Evolutionary conservation across 2,113 vertebrate species (phyloP).

Genomic region (Orycteropus afer): DNA sequence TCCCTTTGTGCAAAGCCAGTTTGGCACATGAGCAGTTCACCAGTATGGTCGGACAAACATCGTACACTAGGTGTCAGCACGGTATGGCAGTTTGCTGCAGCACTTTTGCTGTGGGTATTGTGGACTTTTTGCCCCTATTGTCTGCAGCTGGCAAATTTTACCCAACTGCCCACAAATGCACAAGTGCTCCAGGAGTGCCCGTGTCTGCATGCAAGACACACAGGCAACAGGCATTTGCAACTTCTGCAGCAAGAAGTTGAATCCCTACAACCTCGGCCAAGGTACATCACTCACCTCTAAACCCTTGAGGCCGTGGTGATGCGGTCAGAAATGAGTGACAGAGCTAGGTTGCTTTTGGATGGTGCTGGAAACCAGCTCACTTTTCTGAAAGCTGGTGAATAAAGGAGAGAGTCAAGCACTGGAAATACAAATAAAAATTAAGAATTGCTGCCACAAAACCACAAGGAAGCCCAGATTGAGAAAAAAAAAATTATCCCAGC

Average conservation of each 20-base stretch:
- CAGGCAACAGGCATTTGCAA: neutral
- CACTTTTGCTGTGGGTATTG: neutral
- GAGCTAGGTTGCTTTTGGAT: no score
- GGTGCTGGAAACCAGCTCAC: rapidly evolving
- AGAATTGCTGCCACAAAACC: neutral
- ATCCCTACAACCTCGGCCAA: rapidly evolving
- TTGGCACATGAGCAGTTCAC: neutral
- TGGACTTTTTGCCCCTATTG: rapidly evolving
- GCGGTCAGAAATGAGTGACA: rapidly evolving
- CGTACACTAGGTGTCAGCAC: neutral
- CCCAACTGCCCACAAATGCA: no score
- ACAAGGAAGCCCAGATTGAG: neutral
- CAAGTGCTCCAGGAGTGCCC: rapidly evolving
- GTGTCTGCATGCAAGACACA: neutral
- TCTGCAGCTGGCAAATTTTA: neutral
- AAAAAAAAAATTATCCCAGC: rapidly evolving
- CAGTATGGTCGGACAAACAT: neutral
- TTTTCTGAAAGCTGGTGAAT: neutral
- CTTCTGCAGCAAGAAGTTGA: rapidly evolving
- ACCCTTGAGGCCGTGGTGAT: rapidly evolving
- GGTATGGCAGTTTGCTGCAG: rapidly evolving
- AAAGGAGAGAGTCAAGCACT: neutral
- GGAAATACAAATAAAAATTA: neutral
- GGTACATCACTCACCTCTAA: rapidly evolving
- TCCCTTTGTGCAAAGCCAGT: neutral